Evolutionary conservation across 1,140 invertebrate genomes (phyloP), one percentile per base, ranked within the genome.

Genomic region (Propsilocerus akamusi): DNA sequence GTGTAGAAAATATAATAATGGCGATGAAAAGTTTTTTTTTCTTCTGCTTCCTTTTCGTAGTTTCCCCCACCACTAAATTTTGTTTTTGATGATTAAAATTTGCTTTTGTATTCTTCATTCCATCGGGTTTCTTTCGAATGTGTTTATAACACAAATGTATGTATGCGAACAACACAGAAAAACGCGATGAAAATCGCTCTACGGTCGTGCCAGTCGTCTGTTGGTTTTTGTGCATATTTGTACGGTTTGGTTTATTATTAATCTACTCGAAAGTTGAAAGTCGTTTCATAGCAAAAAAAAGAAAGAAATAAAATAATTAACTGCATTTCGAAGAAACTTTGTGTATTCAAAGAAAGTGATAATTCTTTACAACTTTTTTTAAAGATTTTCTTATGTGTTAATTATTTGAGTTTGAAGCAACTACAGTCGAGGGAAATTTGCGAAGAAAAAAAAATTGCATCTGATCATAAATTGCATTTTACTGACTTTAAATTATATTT

Each of bases 11-110:
- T 30, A 30, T 30, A 30, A 17, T 41, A 41, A 41, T 41, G 34
- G 34, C 34, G 34, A 20, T 41, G 34, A 41, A 41, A 41, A n/a
- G n/a, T 41, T 41, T 20, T 41, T 41, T 41, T n/a, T 41, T 20
- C 17, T 14, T 17, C 34, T 41, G n/a, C 5, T 41, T 41, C 17
- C 8, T 41, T 41, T 10, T 37, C 22, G 34, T 41, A 8, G 28
- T 11, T 30, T n/a, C n/a, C 34, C 34, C 34, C 34, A 20, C 34
- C 34, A 41, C 17, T 30, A n/a, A n/a, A n/a, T n/a, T n/a, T n/a
- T n/a, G n/a, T n/a, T n/a, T n/a, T n/a, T n/a, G n/a, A n/a, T n/a
- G n/a, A n/a, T n/a, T n/a, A n/a, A n/a, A n/a, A 41, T 41, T 10
- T 41, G 34, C 22, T 6, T 20, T 8, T 41, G 12, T 20, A 17